Evolutionary conservation across 2,113 vertebrate species (phyloP), one percentile per base, ranked within the genome.

Genomic region (Pterophyllum scalare): DNA sequence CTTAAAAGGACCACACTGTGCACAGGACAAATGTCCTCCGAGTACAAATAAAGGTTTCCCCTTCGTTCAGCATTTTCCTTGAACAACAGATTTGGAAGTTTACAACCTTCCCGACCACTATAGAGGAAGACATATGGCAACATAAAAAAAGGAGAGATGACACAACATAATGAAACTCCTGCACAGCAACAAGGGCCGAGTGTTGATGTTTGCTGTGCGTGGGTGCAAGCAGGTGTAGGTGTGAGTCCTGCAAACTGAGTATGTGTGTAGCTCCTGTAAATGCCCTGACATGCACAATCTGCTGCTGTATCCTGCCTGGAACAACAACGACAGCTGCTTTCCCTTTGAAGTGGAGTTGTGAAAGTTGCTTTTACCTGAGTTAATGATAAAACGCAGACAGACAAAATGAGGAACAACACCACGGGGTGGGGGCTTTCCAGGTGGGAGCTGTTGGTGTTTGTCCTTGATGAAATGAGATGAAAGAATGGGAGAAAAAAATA

Each of bases 321-420:
- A 72, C 67, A 83, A 89, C 77, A 88, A 90, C 81, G 74, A 86
- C 89, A 91, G 80, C 82, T 87, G 88, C 57, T 57, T 74, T 57
- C 28, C 19, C 88, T 93, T 92, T 93, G 85, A 93, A 82, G 88
- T 54, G 1, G 14, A 35, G 77, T 79, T 77, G n/a, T 78, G 56
- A 88, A 83, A 87, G 61, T 75, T 64, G 77, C 20, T 85, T 93
- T 91, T 89, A 92, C 90, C 89, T 94, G 88, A 84, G 75, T 14
- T 7, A 77, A 10, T 40, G 83, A 86, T 82, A 81, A 82, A 89
- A 90, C 17, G 82, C 26, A 86, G 82, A 84, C 61, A 80, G 54
- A 89, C 64, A 86, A 88, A 85, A 90, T 78, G 86, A 74, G 60
- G 67, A 62, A 78, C 76, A 82, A 86, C 56, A 91, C 67, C 58